phyloP scores from a whole-genome alignment of 1,140 invertebrate genomes.

The Drosophila lini region DNA sequence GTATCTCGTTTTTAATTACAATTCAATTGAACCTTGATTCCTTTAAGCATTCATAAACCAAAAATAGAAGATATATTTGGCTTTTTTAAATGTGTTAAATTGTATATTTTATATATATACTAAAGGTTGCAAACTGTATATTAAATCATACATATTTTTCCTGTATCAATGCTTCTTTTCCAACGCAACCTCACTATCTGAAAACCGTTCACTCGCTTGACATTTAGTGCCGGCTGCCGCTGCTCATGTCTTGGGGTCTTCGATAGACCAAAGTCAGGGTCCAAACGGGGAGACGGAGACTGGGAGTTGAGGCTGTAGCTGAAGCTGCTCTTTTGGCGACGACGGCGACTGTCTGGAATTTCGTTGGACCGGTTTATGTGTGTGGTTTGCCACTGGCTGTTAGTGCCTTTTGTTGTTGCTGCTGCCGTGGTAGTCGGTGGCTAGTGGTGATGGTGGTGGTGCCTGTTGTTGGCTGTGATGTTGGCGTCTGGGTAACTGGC shows the following conservation, averaged over 20 bases:
- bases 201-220: slow-evolving; percentile 66
- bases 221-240: slow-evolving; percentile 69
- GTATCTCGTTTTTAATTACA: neutral
- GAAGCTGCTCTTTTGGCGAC: slow-evolving; percentile 41
- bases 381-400: slow-evolving; percentile 36
- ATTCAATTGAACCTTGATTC: no score
- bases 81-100: no score
- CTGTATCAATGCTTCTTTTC: neutral
- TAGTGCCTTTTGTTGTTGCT: slow-evolving; percentile 31
- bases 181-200: neutral
- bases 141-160: neutral
- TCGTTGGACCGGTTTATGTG: slow-evolving; percentile 71
- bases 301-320: slow-evolving; percentile 10
- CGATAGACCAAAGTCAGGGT: slow-evolving; percentile 28
- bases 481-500: slow-evolving; percentile 71
- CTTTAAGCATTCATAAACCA: neutral
- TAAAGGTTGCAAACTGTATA: neutral
- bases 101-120: no score
- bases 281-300: neutral
- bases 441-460: slow-evolving; percentile 7
- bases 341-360: slow-evolving; percentile 64
- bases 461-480: slow-evolving; percentile 47
- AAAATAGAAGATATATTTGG: neutral
- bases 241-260: slow-evolving; percentile 36
- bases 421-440: slow-evolving; percentile 2